These are phyloP conservation scores for Phthorimaea operculella DNA, from an alignment of 1,140 invertebrate genomes.

Conservation along the genomic window DNA sequence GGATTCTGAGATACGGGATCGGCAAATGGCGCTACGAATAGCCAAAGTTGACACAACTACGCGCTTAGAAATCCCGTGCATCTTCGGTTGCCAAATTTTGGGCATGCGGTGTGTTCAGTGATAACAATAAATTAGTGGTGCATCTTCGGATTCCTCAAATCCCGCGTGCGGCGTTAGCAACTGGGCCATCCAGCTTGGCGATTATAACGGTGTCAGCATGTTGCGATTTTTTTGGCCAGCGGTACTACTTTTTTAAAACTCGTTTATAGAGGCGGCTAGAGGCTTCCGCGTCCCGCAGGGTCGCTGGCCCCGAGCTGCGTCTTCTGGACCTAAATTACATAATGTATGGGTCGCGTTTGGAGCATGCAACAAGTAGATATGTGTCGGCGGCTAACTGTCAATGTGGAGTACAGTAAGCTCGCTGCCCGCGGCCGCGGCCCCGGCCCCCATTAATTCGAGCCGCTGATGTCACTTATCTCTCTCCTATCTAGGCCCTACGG, in stretches of 20 bases:
- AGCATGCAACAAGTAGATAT: constrained; percentile 69
- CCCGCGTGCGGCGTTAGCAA: constrained; percentile 58
- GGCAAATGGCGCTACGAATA: constrained; percentile 69
- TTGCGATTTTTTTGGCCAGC: constrained; percentile 69
- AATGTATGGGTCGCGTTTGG: constrained; percentile 65
- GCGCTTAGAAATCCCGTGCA: constrained; percentile 65
- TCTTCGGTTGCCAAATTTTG: constrained; percentile 54
- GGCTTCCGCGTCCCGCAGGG: constrained; percentile 66
- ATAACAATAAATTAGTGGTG: constrained; percentile 56
- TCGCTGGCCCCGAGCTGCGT: constrained; percentile 60
- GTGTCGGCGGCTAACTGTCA: constrained; percentile 68
- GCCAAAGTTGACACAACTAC: constrained; percentile 67
- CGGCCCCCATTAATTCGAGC: constrained; percentile 67
- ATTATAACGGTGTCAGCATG: constrained; percentile 69
- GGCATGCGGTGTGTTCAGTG: constrained; percentile 53
- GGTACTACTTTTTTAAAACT: constrained; percentile 69
- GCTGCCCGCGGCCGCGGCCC: constrained; percentile 64
- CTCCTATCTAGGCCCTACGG: constrained; percentile 66
- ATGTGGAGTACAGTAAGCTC: constrained; percentile 67
- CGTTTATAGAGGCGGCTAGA: constrained; percentile 67
- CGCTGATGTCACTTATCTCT: constrained; percentile 68
- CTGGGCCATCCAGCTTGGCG: constrained; percentile 67
- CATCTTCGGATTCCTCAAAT: constrained; percentile 57
- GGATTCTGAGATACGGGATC: constrained; percentile 62
- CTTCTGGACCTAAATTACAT: constrained; percentile 68